phyloP scores from a whole-genome alignment of 2,797 vertebrate genomes.

The Myioborus miniatus region DNA sequence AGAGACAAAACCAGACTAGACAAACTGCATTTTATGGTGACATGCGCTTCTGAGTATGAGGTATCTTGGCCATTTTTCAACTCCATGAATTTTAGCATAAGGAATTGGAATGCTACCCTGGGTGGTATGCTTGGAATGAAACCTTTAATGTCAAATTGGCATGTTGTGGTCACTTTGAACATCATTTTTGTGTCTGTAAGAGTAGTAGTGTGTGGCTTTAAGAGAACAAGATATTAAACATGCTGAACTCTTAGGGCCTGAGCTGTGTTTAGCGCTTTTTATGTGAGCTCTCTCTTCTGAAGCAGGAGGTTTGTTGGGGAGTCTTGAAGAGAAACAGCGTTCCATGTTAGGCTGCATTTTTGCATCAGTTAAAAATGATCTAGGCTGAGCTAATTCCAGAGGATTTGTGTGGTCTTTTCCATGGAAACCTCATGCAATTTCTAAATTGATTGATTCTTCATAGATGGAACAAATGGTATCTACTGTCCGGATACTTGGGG shows the following conservation, averaged over 20 bases:
- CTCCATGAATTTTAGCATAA: not conserved
- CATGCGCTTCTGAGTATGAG: not conserved
- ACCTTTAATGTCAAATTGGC: not conserved
- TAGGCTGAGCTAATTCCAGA: not conserved
- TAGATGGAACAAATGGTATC: not conserved
- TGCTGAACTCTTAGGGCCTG: not conserved
- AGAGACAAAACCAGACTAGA: not conserved
- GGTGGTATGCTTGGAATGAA: not conserved
- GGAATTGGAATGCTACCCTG: not conserved
- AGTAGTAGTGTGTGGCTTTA: not conserved
- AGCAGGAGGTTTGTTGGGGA: not conserved
- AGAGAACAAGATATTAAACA: not conserved
- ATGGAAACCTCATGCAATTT: not conserved
- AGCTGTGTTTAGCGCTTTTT: not conserved
- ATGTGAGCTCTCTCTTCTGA: not conserved
- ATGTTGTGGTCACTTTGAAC: not conserved
- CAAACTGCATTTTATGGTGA: not conserved
- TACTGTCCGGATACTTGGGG: not conserved
- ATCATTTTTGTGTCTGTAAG: not conserved
- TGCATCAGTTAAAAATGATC: not conserved
- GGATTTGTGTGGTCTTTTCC: not conserved
- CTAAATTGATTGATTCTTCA: not conserved
- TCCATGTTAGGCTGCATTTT: not conserved
- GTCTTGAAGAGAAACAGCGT: not conserved
- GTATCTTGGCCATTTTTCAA: not conserved